Base-by-base conservation (phyloP, 1,140 invertebrate genomes). In the Radopholus similis region DNA sequence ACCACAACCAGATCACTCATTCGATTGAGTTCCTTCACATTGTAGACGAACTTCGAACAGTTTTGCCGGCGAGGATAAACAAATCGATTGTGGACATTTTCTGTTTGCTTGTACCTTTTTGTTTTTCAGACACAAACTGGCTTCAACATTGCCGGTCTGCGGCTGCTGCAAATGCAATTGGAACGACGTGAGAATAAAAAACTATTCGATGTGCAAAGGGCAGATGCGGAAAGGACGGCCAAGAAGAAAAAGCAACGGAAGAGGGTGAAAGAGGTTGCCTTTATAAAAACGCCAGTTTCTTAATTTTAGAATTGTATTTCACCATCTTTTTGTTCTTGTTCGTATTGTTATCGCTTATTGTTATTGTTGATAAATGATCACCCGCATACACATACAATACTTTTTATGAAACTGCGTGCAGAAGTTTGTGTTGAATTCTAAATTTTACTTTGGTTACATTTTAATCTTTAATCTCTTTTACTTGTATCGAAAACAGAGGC, bases 61-160 rank as follows among this genome's bases (percentile, higher is more conserved):
- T 88, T 44, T 86, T 88, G 1, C 75, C 85, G 11, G 73, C 87
- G 74, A 85, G 87, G 77, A 84, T 90, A 13, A 83, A 85, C 54
- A 83, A 88, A 70, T 83, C 90, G 23, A 13, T 23, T 35, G 63
- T 65, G 38, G 53, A 44, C n/a, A 26, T 32, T 44, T 51, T 28
- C 54, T 28, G 23, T 44, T 71, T 34, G 26, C n/a, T 56, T 1
- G 23, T 21, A 15, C 21, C 15, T 65, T 18, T 47, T 51, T 58
- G 13, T 28, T 71, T 83, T 86, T 68, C 82, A 93, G 88, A 90
- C 96, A 84, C 87, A 87, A 55, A 85, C 93, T 59, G 93, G 92
- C 3, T 91, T 89, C 81, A 97, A 97, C 85, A 83, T 90, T 53
- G 89, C 91, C 82, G 91, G 89, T 0, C 84, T 96, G 72, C 85